phyloP scores from a whole-genome alignment of 2,113 vertebrate species.

The Dendropsophus ebraccatus region DNA sequence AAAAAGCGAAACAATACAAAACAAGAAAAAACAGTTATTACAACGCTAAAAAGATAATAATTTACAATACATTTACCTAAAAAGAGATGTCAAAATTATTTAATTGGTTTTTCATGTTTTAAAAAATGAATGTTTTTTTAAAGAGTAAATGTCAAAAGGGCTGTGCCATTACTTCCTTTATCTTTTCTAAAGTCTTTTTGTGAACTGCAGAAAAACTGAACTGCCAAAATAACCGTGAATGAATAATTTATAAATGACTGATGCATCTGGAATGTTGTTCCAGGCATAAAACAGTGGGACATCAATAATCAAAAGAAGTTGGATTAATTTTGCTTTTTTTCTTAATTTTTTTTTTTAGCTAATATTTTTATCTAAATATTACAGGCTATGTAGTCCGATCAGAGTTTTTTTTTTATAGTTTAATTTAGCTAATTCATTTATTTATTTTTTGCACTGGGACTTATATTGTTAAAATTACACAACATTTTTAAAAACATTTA shows the following conservation, averaged over 20 bases:
- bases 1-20: too few relatives aligned
- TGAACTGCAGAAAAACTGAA: conserved; percentile 80
- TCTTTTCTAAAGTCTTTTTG: conserved; percentile 76
- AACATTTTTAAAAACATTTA: too few relatives aligned
- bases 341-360: conserved; percentile 71
- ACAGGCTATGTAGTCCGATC: conserved; percentile 60
- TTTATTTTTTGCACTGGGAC: not conserved
- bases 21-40: not conserved
- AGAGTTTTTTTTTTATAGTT: not conserved
- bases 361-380: conserved; percentile 78
- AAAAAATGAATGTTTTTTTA: conserved; percentile 78
- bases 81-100: conserved; percentile 63
- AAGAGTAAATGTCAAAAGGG: conserved; percentile 81
- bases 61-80: conserved; percentile 30
- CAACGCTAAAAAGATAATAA: not conserved
- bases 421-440: conserved; percentile 1
- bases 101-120: conserved; percentile 72
- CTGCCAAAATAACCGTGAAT: conserved; percentile 82
- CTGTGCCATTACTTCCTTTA: conserved; percentile 77
- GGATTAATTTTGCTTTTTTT: conserved; percentile 79
- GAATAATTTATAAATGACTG: conserved; percentile 86
- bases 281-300: conserved; percentile 81
- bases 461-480: not conserved
- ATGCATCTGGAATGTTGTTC: conserved; percentile 79
- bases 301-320: conserved; percentile 84